Percentiles rank a stretch among this genome's conserved stretches.
phyloP scores from a whole-genome alignment of 2,888 invertebrate species.

The Lottia scabra region DNA sequence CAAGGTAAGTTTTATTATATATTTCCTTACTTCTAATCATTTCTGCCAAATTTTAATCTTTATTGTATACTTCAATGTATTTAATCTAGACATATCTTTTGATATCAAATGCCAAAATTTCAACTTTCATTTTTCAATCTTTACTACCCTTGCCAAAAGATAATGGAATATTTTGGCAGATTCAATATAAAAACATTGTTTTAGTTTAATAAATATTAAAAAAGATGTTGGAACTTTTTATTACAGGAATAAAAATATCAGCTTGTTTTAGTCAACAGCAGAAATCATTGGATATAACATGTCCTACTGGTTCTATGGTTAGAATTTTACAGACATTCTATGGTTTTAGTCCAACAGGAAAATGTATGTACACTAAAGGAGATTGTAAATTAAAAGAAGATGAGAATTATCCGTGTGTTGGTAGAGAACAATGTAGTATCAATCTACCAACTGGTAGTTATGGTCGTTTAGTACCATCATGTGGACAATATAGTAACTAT shows the following conservation, averaged over 20 bases:
- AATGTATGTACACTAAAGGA: slow-evolving; percentile 45
- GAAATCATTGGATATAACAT: slow-evolving; percentile 51
- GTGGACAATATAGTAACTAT: slow-evolving; percentile 58
- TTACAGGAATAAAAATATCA: slow-evolving; percentile 31
- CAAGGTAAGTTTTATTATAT: too few relatives aligned
- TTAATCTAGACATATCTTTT: too few relatives aligned
- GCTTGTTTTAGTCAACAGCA: slow-evolving; percentile 49
- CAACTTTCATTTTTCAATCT: too few relatives aligned
- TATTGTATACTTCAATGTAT: too few relatives aligned
- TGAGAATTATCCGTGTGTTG: slow-evolving; percentile 57
- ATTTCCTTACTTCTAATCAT: too few relatives aligned
- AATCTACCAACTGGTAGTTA: slow-evolving; percentile 50
- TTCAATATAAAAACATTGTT: too few relatives aligned
- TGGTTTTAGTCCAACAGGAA: slow-evolving; percentile 47
- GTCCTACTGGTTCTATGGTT: slow-evolving; percentile 57
- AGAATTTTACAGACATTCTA: slow-evolving; percentile 59
- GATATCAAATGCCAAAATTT: too few relatives aligned
- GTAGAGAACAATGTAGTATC: slow-evolving; percentile 51
- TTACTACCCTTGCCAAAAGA: neutral
- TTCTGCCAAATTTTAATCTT: too few relatives aligned
- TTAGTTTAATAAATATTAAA: neutral
- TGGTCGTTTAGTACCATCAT: slow-evolving; percentile 48
- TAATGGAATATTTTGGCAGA: neutral
- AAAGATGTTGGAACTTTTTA: neutral
- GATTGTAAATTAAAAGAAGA: slow-evolving; percentile 56